Base-by-base conservation (phyloP, 2,888 invertebrate species). In the Ophion slaviceki region DNA sequence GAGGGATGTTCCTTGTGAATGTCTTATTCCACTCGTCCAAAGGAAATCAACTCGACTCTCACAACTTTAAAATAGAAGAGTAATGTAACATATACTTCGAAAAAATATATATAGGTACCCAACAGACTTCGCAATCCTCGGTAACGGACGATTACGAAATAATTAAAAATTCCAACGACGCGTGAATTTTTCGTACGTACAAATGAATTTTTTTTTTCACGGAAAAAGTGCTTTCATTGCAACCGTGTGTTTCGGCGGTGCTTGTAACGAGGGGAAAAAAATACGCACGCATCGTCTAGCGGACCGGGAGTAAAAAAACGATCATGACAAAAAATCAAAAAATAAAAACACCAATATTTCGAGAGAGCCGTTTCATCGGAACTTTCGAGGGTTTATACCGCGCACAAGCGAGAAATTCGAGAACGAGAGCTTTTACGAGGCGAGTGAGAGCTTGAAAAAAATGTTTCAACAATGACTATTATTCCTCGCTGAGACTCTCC, bases 361-460 rank as follows among this genome's bases (percentile, higher is more conserved):
- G 57, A 76, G 76, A 66, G 47, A 32, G 64, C 57, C 59, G 71
- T 78, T 85, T 75, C 78, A 82, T 85, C 82, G 79, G 53, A 82
- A 79, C 45, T 59, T 28, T 32, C 79, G 47, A 79, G 70, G 28
- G 47, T 64, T 82, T 78, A 70, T 5, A 17, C 17, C 80, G n/a
- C 53, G 47, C 24, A 61, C 20, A 74, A n/a, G 40, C 74, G 67
- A 77, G 80, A 84, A 70, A 62, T 79, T 80, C 68, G 67, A 79
- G 76, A 71, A 10, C 61, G 75, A 79, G 47, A 53, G 45, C 28
- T 77, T 61, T 80, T 59, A 71, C 68, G 36, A 77, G 64, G 36
- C 59, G 68, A 80, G 68, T 45, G 59, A 61, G 53, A 82, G 68
- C 45, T 64, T 66, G 74, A 66, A 66, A 80, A 68, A 76, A 80